A percentile compares a stretch with the other conserved stretches of the same genome.
Evolutionary conservation across 2,888 invertebrate genomes (phyloP).

Genomic region (Drosophila ezoana): DNA sequence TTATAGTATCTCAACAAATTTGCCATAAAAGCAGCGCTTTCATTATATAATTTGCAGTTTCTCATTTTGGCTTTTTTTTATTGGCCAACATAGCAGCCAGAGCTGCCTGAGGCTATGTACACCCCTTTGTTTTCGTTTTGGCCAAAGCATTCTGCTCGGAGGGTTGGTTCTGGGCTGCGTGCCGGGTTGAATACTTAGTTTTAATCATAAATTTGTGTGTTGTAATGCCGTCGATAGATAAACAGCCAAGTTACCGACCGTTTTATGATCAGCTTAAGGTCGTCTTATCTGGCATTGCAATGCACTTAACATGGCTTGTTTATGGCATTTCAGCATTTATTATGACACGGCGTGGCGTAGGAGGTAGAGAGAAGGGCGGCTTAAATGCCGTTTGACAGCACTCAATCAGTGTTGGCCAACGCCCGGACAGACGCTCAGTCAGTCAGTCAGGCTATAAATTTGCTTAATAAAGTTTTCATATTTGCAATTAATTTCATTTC

Average conservation of each 20-base stretch:
- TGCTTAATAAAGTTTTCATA: constrained; percentile 74
- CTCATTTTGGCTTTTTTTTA: constrained; percentile 26
- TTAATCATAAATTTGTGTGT: constrained; percentile 63
- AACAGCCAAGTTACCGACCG: constrained; percentile 37
- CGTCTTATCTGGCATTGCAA: constrained; percentile 27
- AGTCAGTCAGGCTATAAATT: constrained; percentile 53
- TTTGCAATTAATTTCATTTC: constrained; percentile 74
- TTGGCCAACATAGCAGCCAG: constrained; percentile 7
- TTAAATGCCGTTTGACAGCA: constrained; percentile 25
- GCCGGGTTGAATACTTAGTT: constrained; percentile 60
- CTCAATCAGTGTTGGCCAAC: constrained; percentile 33
- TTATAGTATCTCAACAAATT: constrained; percentile 20
- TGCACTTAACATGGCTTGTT: constrained; percentile 44
- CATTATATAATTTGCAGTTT: constrained; percentile 46
- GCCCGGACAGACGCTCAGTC: neutral
- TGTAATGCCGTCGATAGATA: constrained; percentile 34
- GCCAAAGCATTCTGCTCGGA: too few species aligned
- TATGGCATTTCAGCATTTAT: constrained; percentile 35
- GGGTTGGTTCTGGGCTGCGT: neutral
- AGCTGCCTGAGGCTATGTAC: constrained; percentile 6
- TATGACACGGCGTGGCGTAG: constrained; percentile 12
- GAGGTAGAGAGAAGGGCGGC: neutral
- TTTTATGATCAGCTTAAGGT: constrained; percentile 44
- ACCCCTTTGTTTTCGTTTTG: constrained; percentile 18
- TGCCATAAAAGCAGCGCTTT: constrained; percentile 34